A percentile compares a stretch with the other conserved stretches of the same genome.
Conservation (phyloP, 2,888 invertebrate species). For the Epicampocera succincta region DNA sequence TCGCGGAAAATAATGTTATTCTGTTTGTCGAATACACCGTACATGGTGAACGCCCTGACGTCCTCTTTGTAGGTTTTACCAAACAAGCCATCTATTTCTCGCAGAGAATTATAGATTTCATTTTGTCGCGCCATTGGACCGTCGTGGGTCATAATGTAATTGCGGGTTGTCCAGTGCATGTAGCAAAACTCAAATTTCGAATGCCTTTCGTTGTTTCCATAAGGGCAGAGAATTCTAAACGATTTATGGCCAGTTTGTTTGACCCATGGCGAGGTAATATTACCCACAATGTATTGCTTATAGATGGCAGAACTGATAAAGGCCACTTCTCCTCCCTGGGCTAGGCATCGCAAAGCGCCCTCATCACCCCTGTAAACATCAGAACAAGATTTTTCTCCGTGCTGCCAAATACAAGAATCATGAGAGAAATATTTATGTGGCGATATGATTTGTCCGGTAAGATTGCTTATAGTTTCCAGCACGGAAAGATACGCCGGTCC, state of each 20-base stretch:
- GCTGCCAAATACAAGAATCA: slow-evolving; percentile 84
- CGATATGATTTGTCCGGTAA: slow-evolving; percentile 76
- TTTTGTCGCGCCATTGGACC: slow-evolving; percentile 83
- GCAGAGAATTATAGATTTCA: slow-evolving; percentile 87
- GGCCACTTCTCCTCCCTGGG: slow-evolving; percentile 89
- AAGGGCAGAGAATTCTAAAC: slow-evolving; percentile 84
- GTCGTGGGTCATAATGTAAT: slow-evolving; percentile 86
- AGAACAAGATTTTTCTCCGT: slow-evolving; percentile 79
- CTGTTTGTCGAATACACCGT: slow-evolving; percentile 86
- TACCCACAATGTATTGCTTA: slow-evolving; percentile 84
- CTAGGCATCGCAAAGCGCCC: slow-evolving; percentile 86
- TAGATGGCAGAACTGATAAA: slow-evolving; percentile 86
- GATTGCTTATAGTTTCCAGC: slow-evolving; percentile 81
- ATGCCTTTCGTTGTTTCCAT: slow-evolving; percentile 76
- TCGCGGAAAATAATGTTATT: slow-evolving; percentile 85
- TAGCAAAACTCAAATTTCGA: slow-evolving; percentile 83
- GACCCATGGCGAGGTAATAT: slow-evolving; percentile 82
- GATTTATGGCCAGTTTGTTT: slow-evolving; percentile 78
- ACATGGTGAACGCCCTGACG: slow-evolving; percentile 87
- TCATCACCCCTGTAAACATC: slow-evolving; percentile 83
- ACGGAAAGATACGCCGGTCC: slow-evolving; percentile 87
- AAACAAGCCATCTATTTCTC: slow-evolving; percentile 87
- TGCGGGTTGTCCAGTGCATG: slow-evolving; percentile 86
- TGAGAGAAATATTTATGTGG: slow-evolving; percentile 84
- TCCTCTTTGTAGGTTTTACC: slow-evolving; percentile 84